phyloP scores from a whole-genome alignment of 2,797 vertebrate genomes.

The Cyclura pinguis region DNA sequence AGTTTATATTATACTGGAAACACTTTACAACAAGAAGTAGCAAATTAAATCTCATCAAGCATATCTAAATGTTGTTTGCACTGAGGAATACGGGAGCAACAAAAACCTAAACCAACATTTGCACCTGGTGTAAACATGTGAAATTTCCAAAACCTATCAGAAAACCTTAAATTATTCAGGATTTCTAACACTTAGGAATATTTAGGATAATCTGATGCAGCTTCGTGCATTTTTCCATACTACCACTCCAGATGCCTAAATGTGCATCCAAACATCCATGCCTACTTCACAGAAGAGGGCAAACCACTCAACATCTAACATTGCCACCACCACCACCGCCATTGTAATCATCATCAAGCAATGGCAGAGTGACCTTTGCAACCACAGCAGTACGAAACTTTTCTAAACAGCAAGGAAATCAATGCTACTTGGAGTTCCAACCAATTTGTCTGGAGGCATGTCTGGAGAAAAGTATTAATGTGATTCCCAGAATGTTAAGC shows the following conservation, averaged over 20 bases:
- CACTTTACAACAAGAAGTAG: conserved; percentile 54
- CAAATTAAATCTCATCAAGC: conserved; percentile 66
- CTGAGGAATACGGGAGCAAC: conserved; percentile 26
- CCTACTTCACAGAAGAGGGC: not conserved
- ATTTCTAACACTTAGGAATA: not conserved
- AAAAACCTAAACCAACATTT: conserved; percentile 23
- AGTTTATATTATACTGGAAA: conserved; percentile 54
- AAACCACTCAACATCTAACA: not conserved
- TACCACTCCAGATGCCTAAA: not conserved
- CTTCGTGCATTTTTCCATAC: not conserved
- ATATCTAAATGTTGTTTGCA: conserved; percentile 45
- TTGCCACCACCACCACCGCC: not conserved
- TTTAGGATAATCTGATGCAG: not conserved
- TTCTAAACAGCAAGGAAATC: not conserved
- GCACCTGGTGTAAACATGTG: not conserved
- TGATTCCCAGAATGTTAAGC: not conserved
- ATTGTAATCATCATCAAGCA: not conserved
- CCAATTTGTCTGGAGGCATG: too few species aligned
- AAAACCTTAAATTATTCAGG: too few species aligned
- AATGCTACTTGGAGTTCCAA: not conserved
- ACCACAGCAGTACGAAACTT: not conserved
- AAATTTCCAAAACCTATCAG: too few species aligned
- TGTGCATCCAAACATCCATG: not conserved
- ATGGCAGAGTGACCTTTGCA: not conserved
- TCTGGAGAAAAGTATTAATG: not conserved